A percentile compares a stretch with the other conserved stretches of the same genome.
phyloP scores from a whole-genome alignment of 2,113 vertebrate species.

The Muscicapa adusta region DNA sequence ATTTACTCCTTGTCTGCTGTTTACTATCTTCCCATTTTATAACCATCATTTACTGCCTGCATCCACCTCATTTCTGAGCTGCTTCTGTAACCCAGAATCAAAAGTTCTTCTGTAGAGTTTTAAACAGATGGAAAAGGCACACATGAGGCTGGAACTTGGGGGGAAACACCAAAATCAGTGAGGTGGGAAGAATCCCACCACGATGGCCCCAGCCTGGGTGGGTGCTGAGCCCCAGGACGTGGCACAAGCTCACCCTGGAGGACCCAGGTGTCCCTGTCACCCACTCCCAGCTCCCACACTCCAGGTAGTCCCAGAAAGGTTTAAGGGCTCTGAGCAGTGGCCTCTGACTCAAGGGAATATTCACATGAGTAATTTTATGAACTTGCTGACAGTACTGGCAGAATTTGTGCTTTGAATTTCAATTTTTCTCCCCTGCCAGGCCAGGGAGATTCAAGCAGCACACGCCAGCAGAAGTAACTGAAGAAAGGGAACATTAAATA shows the following conservation, averaged over 20 bases:
- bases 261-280: neutral
- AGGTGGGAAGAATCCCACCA: neutral
- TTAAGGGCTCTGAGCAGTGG: neutral
- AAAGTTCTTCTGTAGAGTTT: neutral
- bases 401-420: conserved; percentile 28
- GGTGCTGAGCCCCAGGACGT: neutral
- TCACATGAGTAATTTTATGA: neutral
- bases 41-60: neutral
- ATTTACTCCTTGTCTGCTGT: neutral
- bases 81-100: neutral
- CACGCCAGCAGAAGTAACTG: fast-evolving
- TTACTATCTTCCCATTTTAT: neutral
- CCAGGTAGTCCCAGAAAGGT: fast-evolving
- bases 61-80: neutral
- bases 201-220: fast-evolving
- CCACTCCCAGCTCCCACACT: fast-evolving
- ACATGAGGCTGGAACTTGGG: fast-evolving
- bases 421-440: neutral
- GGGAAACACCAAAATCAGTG: neutral
- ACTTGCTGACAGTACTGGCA: neutral
- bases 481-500: neutral
- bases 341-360: neutral
- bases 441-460: neutral
- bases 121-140: neutral
- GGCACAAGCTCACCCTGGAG: neutral